Evolutionary conservation across 2,797 vertebrate genomes (phyloP).

Genomic region (Huso huso): DNA sequence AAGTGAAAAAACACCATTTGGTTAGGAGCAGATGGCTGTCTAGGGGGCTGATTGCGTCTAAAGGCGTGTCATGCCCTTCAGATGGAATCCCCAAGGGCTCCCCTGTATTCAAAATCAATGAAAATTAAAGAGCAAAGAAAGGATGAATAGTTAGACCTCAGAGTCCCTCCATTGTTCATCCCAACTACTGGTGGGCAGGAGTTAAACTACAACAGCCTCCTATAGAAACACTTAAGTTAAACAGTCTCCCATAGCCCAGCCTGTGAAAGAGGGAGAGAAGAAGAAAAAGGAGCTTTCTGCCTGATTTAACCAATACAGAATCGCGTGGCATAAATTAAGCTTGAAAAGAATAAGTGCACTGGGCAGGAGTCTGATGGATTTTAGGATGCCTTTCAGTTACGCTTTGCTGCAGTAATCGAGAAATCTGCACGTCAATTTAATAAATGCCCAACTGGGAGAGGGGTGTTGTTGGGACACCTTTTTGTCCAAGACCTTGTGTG

Average conservation of each 20-base stretch:
- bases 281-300: conserved; percentile 66
- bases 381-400: conserved; percentile 83
- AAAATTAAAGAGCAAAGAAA: conserved; percentile 90
- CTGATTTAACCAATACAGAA: conserved; percentile 85
- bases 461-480: conserved; percentile 39
- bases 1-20: conserved; percentile 87
- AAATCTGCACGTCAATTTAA: conserved; percentile 97
- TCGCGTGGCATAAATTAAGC: conserved; percentile 89
- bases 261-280: conserved; percentile 53
- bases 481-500: conserved; percentile 44
- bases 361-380: conserved; percentile 75
- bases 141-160: conserved; percentile 80
- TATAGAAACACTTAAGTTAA: conserved; percentile 85
- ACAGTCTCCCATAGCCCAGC: conserved; percentile 75
- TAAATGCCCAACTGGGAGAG: conserved; percentile 75
- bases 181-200: conserved; percentile 82
- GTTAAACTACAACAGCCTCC: conserved; percentile 86
- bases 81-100: conserved; percentile 76
- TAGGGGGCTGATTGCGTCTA: conserved; percentile 88
- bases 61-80: conserved; percentile 92
- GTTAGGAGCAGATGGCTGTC: conserved; percentile 97
- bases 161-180: conserved; percentile 77
- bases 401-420: conserved; percentile 88
- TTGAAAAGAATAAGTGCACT: conserved; percentile 75
- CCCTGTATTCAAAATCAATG: conserved; percentile 86